phyloP scores from a whole-genome alignment of 2,113 vertebrate species.

The Oryzias woworae region DNA sequence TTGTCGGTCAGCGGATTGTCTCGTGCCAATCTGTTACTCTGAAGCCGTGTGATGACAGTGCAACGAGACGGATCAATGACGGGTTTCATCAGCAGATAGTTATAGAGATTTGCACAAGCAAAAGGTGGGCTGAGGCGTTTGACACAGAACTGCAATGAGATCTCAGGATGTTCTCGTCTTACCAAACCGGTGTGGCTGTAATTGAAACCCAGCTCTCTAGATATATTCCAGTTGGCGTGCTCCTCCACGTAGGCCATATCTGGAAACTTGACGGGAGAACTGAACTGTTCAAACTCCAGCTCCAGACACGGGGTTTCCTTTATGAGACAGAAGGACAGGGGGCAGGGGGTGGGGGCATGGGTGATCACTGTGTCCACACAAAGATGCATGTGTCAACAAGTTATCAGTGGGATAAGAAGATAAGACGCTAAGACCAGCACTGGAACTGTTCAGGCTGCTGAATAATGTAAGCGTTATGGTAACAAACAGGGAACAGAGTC shows the following conservation, averaged over 20 bases:
- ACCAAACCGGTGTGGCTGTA: conserved; percentile 92
- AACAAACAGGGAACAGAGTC: too few relatives aligned
- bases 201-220: conserved; percentile 93
- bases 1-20: conserved; percentile 91
- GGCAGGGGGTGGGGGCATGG: conserved; percentile 11
- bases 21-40: conserved; percentile 93
- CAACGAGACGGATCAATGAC: neutral
- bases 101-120: neutral
- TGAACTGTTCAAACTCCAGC: conserved; percentile 97
- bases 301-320: conserved; percentile 99
- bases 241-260: conserved; percentile 93
- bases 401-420: conserved; percentile 46
- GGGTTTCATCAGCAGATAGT: neutral
- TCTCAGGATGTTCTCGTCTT: conserved; percentile 50
- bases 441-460: neutral
- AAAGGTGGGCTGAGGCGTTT: neutral
- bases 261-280: conserved; percentile 93
- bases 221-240: conserved; percentile 94
- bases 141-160: neutral
- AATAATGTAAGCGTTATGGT: neutral
- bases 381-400: conserved; percentile 25
- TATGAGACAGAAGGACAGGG: neutral
- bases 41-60: conserved; percentile 45
- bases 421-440: conserved; percentile 26
- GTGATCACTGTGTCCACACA: conserved; percentile 32